Base-by-base conservation (phyloP, 1,140 invertebrate species). In the Triops cancriformis region DNA sequence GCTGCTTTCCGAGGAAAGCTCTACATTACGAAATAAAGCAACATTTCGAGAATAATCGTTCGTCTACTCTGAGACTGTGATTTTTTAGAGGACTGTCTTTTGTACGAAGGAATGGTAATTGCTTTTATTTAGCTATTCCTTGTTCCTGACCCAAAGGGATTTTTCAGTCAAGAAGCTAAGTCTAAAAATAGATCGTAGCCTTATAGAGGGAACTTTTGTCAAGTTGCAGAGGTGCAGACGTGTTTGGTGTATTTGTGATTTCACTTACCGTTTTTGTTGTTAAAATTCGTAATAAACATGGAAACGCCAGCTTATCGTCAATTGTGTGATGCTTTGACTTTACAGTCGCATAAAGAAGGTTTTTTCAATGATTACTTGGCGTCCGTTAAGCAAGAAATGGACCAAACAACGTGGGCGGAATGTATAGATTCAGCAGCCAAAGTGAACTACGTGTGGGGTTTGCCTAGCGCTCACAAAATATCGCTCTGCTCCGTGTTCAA, bases 1-100 rank as follows among this genome's bases (percentile, higher is more conserved):
- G 94, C 92, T 26, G 94, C 94, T n/a, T 91, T 91, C 77, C 87
- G 95, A 73, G 94, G 85, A 18, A 81, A 86, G 5, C 72, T 76
- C 9, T 79, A 81, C 41, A 77, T 81, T 51, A 75, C 81, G 64
- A 76, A 45, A 75, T 77, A 79, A 41, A 11, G 31, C 31, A 7
- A 7, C 31, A 37, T 37, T 37, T 37, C 7, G 7, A 7, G 7
- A 37, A 37, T 37, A 4, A 2, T 37, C 31, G 7, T 37, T 37
- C 31, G 31, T 4, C 31, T 37, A 37, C 45, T 51, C 0, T 23
- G 45, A 5, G 14, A 64, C 45, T 64, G n/a, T 51, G 45, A 64
- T 64, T 64, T 5, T n/a, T 14, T 14, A 14, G 23, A 64, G 14
- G 45, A 23, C 45, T 64, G 31, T 37, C 31, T 4, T 37, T 7